Conservation (phyloP, 2,888 invertebrate genomes). For the Apodemia mormo region DNA sequence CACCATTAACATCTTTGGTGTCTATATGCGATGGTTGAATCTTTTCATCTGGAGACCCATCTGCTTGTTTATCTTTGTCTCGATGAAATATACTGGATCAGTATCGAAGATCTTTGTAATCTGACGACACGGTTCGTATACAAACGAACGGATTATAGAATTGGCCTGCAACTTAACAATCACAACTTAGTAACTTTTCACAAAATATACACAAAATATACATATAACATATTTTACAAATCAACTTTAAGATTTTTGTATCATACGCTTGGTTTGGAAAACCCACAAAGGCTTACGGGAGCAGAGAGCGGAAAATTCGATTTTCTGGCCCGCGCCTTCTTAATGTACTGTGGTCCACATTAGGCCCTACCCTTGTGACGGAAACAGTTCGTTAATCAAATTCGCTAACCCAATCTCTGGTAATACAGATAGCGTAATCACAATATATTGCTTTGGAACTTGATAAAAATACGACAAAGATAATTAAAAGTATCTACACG, state of each 20-base stretch:
- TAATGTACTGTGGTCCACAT: conserved; percentile 61
- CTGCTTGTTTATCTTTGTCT: too few species aligned
- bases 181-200: too few species aligned
- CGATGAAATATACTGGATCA: too few species aligned
- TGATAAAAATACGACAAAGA: conserved; percentile 45
- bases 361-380: conserved; percentile 65
- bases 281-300: conserved; percentile 57
- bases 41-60: too few species aligned
- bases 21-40: too few species aligned
- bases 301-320: conserved; percentile 74
- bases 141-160: too few species aligned
- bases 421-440: conserved; percentile 59
- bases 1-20: too few species aligned
- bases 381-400: conserved; percentile 71
- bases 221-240: not conserved
- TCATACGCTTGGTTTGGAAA: conserved; percentile 58
- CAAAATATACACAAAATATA: too few species aligned
- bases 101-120: too few species aligned
- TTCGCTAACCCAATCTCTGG: conserved; percentile 68
- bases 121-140: too few species aligned
- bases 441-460: conserved; percentile 57
- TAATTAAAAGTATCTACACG: too few species aligned
- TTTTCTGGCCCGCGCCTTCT: conserved; percentile 70
- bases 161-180: too few species aligned
- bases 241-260: conserved; percentile 18